Percentiles rank a stretch among this genome's conserved stretches.
These are phyloP conservation scores for Rhabditophanes sp. DNA, from an alignment of 2,888 invertebrate species.

Conservation along the genomic window DNA sequence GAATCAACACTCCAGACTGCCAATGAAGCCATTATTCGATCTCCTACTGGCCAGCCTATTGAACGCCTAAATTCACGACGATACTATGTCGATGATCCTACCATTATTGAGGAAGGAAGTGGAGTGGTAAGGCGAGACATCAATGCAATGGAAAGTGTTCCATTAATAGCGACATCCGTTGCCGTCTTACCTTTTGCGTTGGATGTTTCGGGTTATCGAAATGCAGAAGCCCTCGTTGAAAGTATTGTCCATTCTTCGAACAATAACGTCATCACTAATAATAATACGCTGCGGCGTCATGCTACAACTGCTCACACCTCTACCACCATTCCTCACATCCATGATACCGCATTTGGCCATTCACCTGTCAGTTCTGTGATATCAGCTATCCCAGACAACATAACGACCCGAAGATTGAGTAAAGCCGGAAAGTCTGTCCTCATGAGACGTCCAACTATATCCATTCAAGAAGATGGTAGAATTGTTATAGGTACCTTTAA, in stretches of 20 bases:
- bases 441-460: constrained; percentile 36
- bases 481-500: constrained; percentile 29
- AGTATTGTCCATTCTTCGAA: too few species aligned
- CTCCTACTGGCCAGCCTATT: constrained; percentile 8
- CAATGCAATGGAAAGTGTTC: too few species aligned
- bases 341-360: too few species aligned
- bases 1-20: not conserved
- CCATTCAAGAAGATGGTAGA: constrained; percentile 38
- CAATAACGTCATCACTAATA: too few species aligned
- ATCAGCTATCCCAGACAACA: constrained; percentile 25
- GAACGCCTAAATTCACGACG: constrained; percentile 11
- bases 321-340: constrained; percentile 10
- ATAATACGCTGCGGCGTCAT: constrained; percentile 9
- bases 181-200: too few species aligned
- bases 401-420: constrained; percentile 15
- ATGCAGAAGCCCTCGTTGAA: too few species aligned
- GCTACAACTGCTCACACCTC: too few species aligned
- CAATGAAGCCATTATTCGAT: not conserved
- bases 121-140: too few species aligned
- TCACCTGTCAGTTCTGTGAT: constrained; percentile 25
- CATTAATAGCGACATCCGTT: too few species aligned
- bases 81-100: too few species aligned
- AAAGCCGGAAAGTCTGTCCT: constrained; percentile 11
- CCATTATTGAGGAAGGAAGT: too few species aligned
- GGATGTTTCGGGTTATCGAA: too few species aligned